These are phyloP conservation scores for Bombus fervidus DNA, from an alignment of 1,140 invertebrate genomes.

Conservation along the genomic window DNA sequence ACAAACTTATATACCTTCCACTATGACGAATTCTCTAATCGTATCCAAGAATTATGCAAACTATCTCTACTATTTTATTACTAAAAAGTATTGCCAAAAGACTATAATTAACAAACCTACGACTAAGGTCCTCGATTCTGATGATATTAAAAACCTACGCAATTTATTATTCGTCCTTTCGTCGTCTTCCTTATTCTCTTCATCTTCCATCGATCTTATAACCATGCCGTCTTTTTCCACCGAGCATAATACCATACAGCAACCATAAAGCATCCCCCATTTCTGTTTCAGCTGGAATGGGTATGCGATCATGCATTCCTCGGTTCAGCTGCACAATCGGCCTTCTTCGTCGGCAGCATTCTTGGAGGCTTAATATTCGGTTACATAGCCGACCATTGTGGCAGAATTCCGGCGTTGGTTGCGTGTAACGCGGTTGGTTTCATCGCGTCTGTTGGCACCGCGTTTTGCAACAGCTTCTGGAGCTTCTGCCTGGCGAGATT, in stretches of 20 bases:
- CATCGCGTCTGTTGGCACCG: slow-evolving; percentile 89
- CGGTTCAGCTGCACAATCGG: slow-evolving; percentile 89
- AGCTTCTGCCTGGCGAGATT: slow-evolving; percentile 90
- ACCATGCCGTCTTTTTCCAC: neutral
- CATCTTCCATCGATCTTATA: no score
- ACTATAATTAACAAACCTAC: neutral
- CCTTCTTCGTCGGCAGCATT: slow-evolving; percentile 84
- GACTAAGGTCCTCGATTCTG: neutral
- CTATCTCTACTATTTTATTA: neutral
- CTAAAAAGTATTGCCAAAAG: neutral
- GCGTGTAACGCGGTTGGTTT: slow-evolving; percentile 91
- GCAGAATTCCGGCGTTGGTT: slow-evolving; percentile 81
- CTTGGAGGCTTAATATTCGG: slow-evolving; percentile 83
- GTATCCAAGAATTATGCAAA: no score
- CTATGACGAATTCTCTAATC: no score
- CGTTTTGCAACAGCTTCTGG: slow-evolving; percentile 89
- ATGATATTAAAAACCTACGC: neutral
- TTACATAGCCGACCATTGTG: slow-evolving; percentile 83
- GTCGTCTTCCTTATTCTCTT: no score
- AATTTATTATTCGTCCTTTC: neutral
- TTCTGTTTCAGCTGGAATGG: slow-evolving; percentile 87
- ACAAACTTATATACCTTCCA: no score
- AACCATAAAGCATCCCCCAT: neutral
- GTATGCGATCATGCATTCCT: slow-evolving; percentile 90
- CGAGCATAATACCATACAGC: neutral